These are phyloP conservation scores for Ia io DNA, from an alignment of 2,113 vertebrate species.

Conservation along the genomic window DNA sequence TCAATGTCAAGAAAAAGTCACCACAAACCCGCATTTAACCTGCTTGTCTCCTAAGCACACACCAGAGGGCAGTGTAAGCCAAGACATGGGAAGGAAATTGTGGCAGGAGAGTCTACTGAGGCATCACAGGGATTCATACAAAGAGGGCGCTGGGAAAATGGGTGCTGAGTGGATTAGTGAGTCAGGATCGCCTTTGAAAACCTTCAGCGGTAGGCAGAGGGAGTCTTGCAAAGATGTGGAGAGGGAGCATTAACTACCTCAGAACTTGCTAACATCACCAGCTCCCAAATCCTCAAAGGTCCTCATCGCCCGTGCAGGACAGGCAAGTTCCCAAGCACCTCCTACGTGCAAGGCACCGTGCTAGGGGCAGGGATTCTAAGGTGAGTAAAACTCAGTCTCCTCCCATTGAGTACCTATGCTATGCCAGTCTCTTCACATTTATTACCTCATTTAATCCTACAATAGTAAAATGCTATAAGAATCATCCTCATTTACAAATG, in stretches of 20 bases:
- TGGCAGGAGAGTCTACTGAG: accelerated
- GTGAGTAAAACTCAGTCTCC: neutral
- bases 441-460: neutral
- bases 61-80: constrained; percentile 69
- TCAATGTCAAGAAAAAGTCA: constrained; percentile 47
- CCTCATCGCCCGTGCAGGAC: neutral
- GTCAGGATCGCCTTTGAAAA: neutral
- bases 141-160: neutral
- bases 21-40: neutral
- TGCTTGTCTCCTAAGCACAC: neutral
- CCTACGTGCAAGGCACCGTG: neutral
- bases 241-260: neutral
- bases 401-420: neutral
- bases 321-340: neutral
- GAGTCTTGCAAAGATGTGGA: neutral
- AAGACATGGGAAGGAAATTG: neutral
- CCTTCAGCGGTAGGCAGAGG: neutral
- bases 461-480: neutral
- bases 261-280: neutral
- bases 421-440: neutral
- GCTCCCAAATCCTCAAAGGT: neutral
- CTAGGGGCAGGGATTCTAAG: neutral
- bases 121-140: neutral
- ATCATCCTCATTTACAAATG: neutral
- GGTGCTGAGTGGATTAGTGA: neutral